These are phyloP conservation scores for Stylophora pistillata DNA, from an alignment of 64 coral and sea anemone genomes.

Conservation along the genomic window DNA sequence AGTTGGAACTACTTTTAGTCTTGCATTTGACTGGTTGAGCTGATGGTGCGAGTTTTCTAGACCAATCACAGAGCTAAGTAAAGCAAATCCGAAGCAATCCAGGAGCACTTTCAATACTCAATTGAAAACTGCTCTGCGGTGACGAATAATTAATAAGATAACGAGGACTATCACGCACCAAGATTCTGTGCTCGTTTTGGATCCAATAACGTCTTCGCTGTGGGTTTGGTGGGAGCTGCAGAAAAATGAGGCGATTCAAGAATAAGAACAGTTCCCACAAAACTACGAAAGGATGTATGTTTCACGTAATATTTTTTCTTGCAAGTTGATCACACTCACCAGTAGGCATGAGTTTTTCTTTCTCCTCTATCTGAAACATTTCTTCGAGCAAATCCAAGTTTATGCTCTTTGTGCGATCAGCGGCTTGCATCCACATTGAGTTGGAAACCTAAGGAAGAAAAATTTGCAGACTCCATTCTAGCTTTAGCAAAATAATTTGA, in stretches of 20 bases:
- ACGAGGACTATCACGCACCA: constrained; percentile 36
- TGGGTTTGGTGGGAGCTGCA: constrained; percentile 66
- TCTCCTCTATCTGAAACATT: constrained; percentile 93
- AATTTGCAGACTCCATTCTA: not conserved
- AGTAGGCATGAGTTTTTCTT: constrained; percentile 55
- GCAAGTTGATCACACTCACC: constrained; percentile 8
- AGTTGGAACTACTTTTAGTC: too few relatives aligned
- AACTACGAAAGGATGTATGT: not conserved
- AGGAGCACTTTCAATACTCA: too few relatives aligned
- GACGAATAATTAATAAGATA: too few relatives aligned
- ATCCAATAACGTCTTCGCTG: constrained; percentile 82
- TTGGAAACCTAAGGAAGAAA: constrained; percentile 54
- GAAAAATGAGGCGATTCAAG: not conserved
- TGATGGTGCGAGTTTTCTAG: too few relatives aligned
- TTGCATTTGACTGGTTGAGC: too few relatives aligned
- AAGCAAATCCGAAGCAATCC: too few relatives aligned
- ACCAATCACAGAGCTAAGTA: too few relatives aligned
- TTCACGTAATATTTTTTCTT: not conserved
- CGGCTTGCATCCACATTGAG: constrained; percentile 76
- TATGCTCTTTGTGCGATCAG: constrained; percentile 73
- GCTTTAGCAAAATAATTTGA: not conserved
- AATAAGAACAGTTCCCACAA: not conserved
- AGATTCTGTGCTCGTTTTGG: constrained; percentile 95
- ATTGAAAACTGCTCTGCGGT: too few relatives aligned
- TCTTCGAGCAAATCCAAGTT: constrained; percentile 85